Base-by-base conservation (phyloP, 2,888 invertebrate genomes). In the Tortricodes alternella region DNA sequence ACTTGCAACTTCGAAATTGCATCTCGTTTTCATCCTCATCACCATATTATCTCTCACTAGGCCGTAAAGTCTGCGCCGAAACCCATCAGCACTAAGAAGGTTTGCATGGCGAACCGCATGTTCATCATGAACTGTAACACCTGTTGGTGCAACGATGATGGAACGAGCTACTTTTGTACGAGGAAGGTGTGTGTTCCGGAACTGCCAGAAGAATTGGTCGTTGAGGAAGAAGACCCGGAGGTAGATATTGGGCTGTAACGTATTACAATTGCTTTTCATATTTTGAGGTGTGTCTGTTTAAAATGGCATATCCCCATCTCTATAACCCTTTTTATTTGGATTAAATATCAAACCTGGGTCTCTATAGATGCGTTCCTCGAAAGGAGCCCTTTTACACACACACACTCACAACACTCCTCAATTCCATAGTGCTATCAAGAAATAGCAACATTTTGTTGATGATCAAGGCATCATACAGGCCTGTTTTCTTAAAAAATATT, bases 41-140 rank as follows among this genome's bases (percentile, higher is more conserved):
- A 19, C 11, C 27, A 35, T n/a, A 29, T 32, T 37, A 16, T 24
- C 16, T 19, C 24, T 19, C 34, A 15, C 15, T 46, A 53, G 44
- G 11, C 21, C 9, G 2, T 21, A 8, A 48, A 43, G 29, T 29
- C 57, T 2, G 4, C 23, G 1, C 13, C 24, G 3, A 51, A 50
- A 16, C 15, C 23, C 34, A 68, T 68, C 46, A 63, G 65, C 16
- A 68, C 70, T 4, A 78, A 80, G 38, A 74, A 75, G 19, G 64
- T 82, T 0, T 90, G 90, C 64, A 72, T 76, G 1, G 90, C 91
- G 0, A 88, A 89, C 57, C 74, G 83, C 11, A 85, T 84, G 82
- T 91, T 91, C 63, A 81, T 89, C 52, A 85, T 80, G 59, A 86
- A 89, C 56, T 91, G 91, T 63, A 91, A 91, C 65, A 89, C 85